Evolutionary conservation across 2,113 vertebrate genomes (phyloP).

Genomic region (Aspiorhynchus laticeps): DNA sequence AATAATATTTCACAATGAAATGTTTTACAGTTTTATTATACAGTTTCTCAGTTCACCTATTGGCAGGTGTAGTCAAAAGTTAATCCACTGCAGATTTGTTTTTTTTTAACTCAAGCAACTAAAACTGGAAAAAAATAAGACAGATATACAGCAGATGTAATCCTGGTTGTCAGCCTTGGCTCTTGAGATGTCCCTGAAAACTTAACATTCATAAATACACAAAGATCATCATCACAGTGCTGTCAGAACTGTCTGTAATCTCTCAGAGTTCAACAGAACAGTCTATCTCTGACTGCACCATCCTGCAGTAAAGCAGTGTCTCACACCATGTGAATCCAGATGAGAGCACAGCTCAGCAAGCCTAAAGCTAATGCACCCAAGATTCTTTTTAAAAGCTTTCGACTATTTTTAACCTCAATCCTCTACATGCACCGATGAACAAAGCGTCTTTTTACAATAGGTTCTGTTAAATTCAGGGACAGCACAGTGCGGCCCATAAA

Average conservation of each 20-base stretch:
- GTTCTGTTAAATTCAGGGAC: neutral
- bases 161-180: neutral
- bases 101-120: neutral
- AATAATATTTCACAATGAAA: neutral
- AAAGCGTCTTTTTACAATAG: neutral
- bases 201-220: neutral
- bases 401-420: constrained; percentile 2
- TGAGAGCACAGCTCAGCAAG: constrained; percentile 18
- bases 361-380: constrained; percentile 7
- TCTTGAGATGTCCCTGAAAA: neutral
- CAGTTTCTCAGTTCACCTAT: neutral
- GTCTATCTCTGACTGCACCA: neutral
- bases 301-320: neutral
- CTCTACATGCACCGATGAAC: neutral
- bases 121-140: neutral
- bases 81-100: neutral
- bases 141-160: neutral
- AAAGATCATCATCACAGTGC: neutral
- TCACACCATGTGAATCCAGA: neutral
- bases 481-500: constrained; percentile 10
- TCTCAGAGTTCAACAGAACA: neutral
- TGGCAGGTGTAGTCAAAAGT: neutral
- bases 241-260: neutral
- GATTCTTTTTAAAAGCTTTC: constrained; percentile 17
- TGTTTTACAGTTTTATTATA: too few species aligned